Base-by-base conservation (phyloP, 2,113 vertebrate genomes). In the pig (Sus scrofa) region DNA sequence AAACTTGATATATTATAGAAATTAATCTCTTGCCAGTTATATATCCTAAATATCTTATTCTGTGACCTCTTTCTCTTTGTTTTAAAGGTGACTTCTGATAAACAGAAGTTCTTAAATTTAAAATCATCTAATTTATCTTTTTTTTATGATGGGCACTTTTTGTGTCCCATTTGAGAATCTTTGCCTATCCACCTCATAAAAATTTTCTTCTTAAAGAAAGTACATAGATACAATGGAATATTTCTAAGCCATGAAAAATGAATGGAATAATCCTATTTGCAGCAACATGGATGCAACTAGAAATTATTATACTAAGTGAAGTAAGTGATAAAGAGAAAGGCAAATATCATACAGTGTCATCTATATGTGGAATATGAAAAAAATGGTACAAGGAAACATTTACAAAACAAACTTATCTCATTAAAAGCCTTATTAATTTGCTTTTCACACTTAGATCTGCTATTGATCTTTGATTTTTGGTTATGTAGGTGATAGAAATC, bases 391-490 rank as follows among this genome's bases (percentile, higher is more conserved):
- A 44, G 44, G 44, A 44, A 44, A 44, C 44, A 44, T 44, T 44
- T 44, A 44, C 8, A 44, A 44, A 44, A 8, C 44, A 44, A 44
- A 44, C 44, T 37, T 84, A 34, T 62, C 37, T 86, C 32, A 19
- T 37, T 71, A 82, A 75, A 86, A 84, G 16, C 1, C 74, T 73
- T 20, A 70, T 62, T 62, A 75, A 75, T 95, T 75, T 94, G 39
- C 0, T 22, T 75, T 88, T 78, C 27, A 54, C 12, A n/a, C 75
- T 68, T 86, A 92, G 37, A 82, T 92, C 11, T 83, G 5, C 9
- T 60, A 18, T 88, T 63, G n/a, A 74, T 92, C 30, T 91, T 77
- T 84, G 6, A 94, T 83, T 95, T 91, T 86, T 82, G 5, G 1
- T 81, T 89, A 89, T 1, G 19, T 37, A 24, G 65, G 71, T 91